A percentile compares a stretch with the other conserved stretches of the same genome.
These are phyloP conservation scores for Hucho hucho DNA, from an alignment of 2,113 vertebrate genomes.

Conservation along the genomic window DNA sequence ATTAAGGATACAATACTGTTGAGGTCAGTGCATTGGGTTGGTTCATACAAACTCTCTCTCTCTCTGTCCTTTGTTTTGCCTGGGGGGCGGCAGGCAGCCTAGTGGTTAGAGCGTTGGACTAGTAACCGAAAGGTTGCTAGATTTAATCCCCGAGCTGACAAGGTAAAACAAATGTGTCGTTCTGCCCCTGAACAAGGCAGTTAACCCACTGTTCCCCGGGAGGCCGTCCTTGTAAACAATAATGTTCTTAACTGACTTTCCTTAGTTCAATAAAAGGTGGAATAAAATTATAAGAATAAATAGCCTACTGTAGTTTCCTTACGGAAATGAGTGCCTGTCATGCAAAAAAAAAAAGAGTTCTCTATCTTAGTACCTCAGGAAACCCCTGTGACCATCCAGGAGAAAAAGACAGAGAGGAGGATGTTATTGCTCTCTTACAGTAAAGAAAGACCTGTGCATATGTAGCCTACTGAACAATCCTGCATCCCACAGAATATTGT, in stretches of 20 bases:
- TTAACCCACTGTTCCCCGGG: too few relatives aligned
- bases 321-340: constrained; percentile 26
- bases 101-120: too few relatives aligned
- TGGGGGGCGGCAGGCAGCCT: too few relatives aligned
- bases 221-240: too few relatives aligned
- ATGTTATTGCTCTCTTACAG: constrained; percentile 30
- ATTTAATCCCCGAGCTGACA: too few relatives aligned
- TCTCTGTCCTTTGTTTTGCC: not conserved
- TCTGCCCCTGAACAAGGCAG: too few relatives aligned
- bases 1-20: not conserved
- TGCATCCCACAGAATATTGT: not conserved
- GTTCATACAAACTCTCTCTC: not conserved
- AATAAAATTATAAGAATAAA: too few relatives aligned
- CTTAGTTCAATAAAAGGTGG: too few relatives aligned
- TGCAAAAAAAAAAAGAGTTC: constrained; percentile 5
- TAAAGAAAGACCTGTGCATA: not conserved
- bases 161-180: too few relatives aligned
- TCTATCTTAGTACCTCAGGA: constrained; percentile 3
- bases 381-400: constrained; percentile 14
- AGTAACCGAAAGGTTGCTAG: too few relatives aligned
- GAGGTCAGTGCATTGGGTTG: not conserved
- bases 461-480: not conserved
- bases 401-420: constrained; percentile 12
- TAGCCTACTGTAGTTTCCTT: constrained; percentile 18
- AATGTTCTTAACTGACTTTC: too few relatives aligned